Conservation (phyloP, 2,113 vertebrate species). For the Recurvirostra avosetta region DNA sequence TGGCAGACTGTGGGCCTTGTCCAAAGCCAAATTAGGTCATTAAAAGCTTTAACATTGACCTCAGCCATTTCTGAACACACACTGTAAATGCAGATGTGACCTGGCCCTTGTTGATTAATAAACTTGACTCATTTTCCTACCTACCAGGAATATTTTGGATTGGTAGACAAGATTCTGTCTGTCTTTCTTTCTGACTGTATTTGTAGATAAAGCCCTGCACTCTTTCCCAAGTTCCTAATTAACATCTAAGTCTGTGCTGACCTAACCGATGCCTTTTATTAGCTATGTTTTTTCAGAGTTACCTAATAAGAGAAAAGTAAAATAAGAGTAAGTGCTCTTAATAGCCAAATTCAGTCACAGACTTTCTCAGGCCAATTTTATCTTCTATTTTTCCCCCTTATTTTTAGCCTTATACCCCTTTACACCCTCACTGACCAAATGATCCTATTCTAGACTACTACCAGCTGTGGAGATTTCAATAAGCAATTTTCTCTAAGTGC, state of each 20-base stretch:
- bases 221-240: neutral
- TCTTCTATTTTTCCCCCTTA: neutral
- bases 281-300: neutral
- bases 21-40: neutral
- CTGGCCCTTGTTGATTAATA: neutral
- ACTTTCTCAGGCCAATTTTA: neutral
- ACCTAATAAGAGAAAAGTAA: neutral
- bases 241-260: neutral
- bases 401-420: neutral
- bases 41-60: neutral
- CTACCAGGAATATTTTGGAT: neutral
- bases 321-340: neutral
- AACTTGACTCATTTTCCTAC: neutral
- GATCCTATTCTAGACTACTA: neutral
- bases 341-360: neutral
- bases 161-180: rapidly evolving
- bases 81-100: neutral
- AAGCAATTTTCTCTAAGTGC: neutral
- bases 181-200: neutral
- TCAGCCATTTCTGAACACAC: neutral
- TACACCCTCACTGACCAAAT: neutral
- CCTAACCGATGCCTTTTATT: neutral
- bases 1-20: rapidly evolving
- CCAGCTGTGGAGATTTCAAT: neutral
- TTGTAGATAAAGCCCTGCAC: neutral